Percentiles rank a stretch among this genome's conserved stretches.
Conservation (phyloP, 2,797 vertebrate species). For the Mormyrus hasselquistii region DNA sequence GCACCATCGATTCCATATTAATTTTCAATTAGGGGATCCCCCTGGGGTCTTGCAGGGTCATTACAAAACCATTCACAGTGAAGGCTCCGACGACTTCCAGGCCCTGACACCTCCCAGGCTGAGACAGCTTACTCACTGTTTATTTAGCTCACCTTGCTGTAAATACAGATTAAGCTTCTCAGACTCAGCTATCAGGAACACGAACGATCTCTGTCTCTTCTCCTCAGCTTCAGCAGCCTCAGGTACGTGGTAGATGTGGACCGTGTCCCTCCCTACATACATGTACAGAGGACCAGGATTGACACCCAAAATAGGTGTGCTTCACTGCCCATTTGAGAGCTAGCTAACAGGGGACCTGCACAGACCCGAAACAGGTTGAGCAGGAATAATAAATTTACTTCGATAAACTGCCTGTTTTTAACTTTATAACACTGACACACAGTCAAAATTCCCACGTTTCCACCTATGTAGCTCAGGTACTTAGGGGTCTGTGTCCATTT, state of each 20-base stretch:
- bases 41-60: conserved; percentile 91
- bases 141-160: conserved; percentile 72
- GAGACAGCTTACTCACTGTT: conserved; percentile 82
- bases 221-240: neutral
- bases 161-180: conserved; percentile 68
- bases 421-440: neutral
- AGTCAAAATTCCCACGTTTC: neutral
- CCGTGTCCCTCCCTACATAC: neutral
- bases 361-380: neutral
- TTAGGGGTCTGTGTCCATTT: neutral
- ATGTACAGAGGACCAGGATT: neutral
- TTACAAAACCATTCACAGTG: conserved; percentile 85
- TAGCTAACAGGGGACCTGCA: neutral
- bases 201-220: conserved; percentile 46
- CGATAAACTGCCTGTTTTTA: neutral
- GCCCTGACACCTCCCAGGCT: conserved; percentile 70
- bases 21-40: conserved; percentile 99
- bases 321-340: neutral
- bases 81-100: conserved; percentile 76
- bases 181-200: conserved; percentile 65
- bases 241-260: neutral
- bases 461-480: neutral
- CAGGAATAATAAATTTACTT: neutral
- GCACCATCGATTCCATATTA: conserved; percentile 97
- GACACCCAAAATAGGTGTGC: neutral